Conservation (phyloP, 2,113 vertebrate species). For the Tenrec ecaudatus region DNA sequence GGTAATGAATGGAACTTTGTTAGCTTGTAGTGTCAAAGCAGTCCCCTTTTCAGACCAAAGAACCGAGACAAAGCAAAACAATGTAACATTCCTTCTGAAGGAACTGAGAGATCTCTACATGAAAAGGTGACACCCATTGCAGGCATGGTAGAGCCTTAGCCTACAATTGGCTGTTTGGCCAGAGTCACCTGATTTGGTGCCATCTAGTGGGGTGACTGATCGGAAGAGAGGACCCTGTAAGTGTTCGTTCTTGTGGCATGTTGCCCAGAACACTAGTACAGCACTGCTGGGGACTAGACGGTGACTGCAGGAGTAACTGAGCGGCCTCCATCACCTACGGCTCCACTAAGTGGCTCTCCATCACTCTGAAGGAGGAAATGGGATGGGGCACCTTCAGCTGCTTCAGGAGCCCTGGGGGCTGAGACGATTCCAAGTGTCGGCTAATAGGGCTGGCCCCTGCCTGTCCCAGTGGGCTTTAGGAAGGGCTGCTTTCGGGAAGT, state of each 20-base stretch:
- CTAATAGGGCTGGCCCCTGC: constrained; percentile 62
- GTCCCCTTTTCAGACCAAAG: constrained; percentile 18
- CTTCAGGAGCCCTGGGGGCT: not conserved
- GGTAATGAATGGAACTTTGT: constrained; percentile 22
- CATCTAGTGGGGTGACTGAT: not conserved
- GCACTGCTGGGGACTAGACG: not conserved
- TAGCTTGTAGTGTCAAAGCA: constrained; percentile 22
- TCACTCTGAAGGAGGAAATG: not conserved
- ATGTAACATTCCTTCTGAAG: constrained; percentile 47
- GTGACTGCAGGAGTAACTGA: not conserved
- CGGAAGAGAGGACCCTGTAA: not conserved
- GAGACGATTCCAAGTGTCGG: constrained; percentile 58
- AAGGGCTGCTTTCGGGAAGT: constrained; percentile 65
- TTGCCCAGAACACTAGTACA: not conserved
- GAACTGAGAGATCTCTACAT: constrained; percentile 12
- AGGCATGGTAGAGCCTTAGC: not conserved
- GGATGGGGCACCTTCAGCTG: not conserved
- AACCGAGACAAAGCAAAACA: not conserved
- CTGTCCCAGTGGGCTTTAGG: constrained; percentile 41
- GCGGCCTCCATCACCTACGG: not conserved
- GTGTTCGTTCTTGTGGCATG: not conserved
- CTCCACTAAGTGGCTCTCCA: not conserved
- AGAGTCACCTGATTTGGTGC: constrained; percentile 26
- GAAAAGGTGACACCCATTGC: constrained; percentile 14
- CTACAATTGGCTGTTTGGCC: not conserved